phyloP scores from a whole-genome alignment of 2,113 vertebrate species.

The Myrmophylax atrothorax region DNA sequence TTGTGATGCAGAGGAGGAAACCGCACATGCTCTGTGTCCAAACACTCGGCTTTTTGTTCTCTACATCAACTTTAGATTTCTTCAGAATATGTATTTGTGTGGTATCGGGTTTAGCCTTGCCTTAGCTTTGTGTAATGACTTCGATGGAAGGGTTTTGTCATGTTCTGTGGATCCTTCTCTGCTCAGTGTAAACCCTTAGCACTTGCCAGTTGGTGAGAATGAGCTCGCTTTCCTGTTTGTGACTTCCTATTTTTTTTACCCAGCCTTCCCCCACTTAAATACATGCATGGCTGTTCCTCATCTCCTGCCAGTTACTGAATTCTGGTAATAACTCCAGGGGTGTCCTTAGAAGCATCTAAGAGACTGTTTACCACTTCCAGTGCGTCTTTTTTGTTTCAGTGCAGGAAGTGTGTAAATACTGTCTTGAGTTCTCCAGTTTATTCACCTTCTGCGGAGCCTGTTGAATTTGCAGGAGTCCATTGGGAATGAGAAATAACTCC shows the following conservation, averaged over 20 bases:
- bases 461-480: background rate
- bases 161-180: background rate
- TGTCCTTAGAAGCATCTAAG: background rate
- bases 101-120: background rate
- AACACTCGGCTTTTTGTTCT: background rate
- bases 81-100: background rate
- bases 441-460: background rate
- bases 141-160: background rate
- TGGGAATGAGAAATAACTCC: background rate
- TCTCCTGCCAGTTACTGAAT: background rate
- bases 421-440: background rate
- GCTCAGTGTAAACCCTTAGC: background rate
- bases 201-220: background rate
- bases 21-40: background rate
- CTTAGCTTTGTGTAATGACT: background rate
- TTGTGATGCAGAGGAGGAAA: background rate
- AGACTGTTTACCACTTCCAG: background rate
- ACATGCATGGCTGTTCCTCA: background rate
- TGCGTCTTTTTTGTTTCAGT: background rate
- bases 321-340: background rate
- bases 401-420: background rate
- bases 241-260: conserved; percentile 24
- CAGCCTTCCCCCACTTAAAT: background rate
- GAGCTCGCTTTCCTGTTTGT: conserved; percentile 33
- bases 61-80: background rate